These are phyloP conservation scores for Cheilosia impressa DNA, from an alignment of 2,888 invertebrate species.

Conservation along the genomic window DNA sequence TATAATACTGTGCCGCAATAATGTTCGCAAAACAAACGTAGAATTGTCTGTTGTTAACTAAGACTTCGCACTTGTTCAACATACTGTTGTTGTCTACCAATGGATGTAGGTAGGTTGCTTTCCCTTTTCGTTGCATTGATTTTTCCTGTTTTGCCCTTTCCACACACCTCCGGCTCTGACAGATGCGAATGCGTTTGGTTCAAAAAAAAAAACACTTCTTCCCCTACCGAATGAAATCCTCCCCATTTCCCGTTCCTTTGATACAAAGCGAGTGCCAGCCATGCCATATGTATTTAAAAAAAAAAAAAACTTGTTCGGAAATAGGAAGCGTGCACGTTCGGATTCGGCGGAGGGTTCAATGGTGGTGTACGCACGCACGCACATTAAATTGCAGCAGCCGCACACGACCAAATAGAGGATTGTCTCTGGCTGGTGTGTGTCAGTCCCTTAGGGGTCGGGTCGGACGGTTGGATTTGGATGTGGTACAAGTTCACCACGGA, in stretches of 20 bases:
- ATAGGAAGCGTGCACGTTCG: conserved; percentile 58
- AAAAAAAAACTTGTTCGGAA: conserved; percentile 61
- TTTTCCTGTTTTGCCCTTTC: conserved; percentile 38
- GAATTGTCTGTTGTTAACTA: no score
- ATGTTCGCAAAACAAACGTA: no score
- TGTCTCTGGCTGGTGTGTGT: conserved; percentile 41
- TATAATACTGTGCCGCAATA: no score
- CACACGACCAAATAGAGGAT: conserved; percentile 62
- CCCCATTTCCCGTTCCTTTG: conserved; percentile 43
- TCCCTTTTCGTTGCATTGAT: conserved; percentile 62
- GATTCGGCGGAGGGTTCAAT: conserved; percentile 4
- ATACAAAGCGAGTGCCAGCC: conserved; percentile 71
- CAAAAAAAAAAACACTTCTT: conserved; percentile 56
- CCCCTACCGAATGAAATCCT: conserved; percentile 58
- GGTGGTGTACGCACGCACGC: conserved; percentile 56
- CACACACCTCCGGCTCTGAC: conserved; percentile 46
- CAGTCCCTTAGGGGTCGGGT: conserved; percentile 50
- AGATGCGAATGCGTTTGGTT: conserved; percentile 62
- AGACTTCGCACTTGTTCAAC: conserved; percentile 3
- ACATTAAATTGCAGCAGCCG: conserved; percentile 67
- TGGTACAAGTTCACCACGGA: conserved; percentile 61
- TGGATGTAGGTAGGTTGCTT: conserved; percentile 23
- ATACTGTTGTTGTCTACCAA: conserved; percentile 42
- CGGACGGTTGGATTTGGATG: conserved; percentile 39
- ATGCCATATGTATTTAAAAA: conserved; percentile 77